Evolutionary conservation across 2,797 vertebrate species (phyloP).

Genomic region (Aulostomus chinensis): DNA sequence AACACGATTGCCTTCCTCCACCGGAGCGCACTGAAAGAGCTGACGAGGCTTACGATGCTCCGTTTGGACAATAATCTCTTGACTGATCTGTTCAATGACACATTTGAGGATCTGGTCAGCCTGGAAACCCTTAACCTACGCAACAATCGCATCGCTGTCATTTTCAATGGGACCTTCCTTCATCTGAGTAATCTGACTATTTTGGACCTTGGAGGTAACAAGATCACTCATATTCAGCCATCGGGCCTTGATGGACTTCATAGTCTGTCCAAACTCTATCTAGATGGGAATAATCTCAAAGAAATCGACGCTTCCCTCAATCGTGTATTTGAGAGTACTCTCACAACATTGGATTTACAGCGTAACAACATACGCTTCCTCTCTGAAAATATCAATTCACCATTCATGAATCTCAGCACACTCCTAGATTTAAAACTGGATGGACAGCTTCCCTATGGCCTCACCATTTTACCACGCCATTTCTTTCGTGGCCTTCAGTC

Average conservation of each 20-base stretch:
- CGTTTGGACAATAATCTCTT: slow-evolving; percentile 87
- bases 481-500: slow-evolving; percentile 79
- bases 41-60: slow-evolving; percentile 71
- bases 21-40: slow-evolving; percentile 63
- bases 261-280: slow-evolving; percentile 78
- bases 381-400: slow-evolving; percentile 49
- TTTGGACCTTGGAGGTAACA: slow-evolving; percentile 86
- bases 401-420: slow-evolving; percentile 79
- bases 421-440: slow-evolving; percentile 80
- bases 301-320: slow-evolving; percentile 61
- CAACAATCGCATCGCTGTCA: slow-evolving; percentile 84
- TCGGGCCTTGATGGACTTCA: slow-evolving; percentile 77
- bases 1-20: slow-evolving; percentile 81
- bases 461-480: slow-evolving; percentile 65
- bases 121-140: slow-evolving; percentile 82
- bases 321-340: slow-evolving; percentile 64
- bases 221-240: slow-evolving; percentile 69
- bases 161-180: slow-evolving; percentile 78
- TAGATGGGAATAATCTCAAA: slow-evolving; percentile 83
- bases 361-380: slow-evolving; percentile 73
- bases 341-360: slow-evolving; percentile 78
- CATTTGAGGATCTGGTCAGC: slow-evolving; percentile 75
- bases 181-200: slow-evolving; percentile 66
- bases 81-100: slow-evolving; percentile 71
- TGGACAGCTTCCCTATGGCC: slow-evolving; percentile 74